A percentile compares a stretch with the other conserved stretches of the same genome.
These are phyloP conservation scores for Tetanocera ferruginea DNA, from an alignment of 2,888 invertebrate species.

Conservation along the genomic window DNA sequence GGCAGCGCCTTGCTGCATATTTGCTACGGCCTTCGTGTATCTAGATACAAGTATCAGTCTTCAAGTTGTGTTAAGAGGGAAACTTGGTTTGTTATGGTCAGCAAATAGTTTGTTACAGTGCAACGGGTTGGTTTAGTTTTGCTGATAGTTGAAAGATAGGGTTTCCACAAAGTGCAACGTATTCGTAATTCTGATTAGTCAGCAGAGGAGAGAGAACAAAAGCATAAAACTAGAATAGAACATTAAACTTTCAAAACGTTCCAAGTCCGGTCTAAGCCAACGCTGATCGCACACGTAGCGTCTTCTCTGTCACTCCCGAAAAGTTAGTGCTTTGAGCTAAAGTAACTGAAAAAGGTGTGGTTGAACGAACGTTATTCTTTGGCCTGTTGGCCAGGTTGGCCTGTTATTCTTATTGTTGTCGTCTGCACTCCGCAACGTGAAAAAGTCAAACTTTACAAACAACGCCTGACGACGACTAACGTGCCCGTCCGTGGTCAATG, in stretches of 20 bases:
- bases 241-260: background rate
- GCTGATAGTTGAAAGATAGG: background rate
- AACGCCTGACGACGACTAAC: background rate
- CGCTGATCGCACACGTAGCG: background rate
- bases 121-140: background rate
- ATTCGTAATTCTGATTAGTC: background rate
- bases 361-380: too few relatives aligned
- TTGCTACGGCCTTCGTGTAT: background rate
- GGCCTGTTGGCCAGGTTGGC: too few relatives aligned
- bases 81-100: slow-evolving; percentile 6
- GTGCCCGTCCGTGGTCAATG: background rate
- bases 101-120: background rate
- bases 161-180: background rate
- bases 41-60: slow-evolving; percentile 18
- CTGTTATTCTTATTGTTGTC: background rate
- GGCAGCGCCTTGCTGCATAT: background rate
- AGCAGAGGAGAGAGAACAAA: background rate
- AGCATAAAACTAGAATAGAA: background rate
- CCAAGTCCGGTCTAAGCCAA: background rate
- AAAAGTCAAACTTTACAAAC: background rate
- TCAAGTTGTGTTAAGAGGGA: slow-evolving; percentile 5
- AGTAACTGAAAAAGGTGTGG: slow-evolving; percentile 41
- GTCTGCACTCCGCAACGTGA: background rate
- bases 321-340: slow-evolving; percentile 19
- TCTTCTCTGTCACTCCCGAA: slow-evolving; percentile 30